Evolutionary conservation across 2,113 vertebrate species (phyloP).

Genomic region (Gasterosteus nipponicus): DNA sequence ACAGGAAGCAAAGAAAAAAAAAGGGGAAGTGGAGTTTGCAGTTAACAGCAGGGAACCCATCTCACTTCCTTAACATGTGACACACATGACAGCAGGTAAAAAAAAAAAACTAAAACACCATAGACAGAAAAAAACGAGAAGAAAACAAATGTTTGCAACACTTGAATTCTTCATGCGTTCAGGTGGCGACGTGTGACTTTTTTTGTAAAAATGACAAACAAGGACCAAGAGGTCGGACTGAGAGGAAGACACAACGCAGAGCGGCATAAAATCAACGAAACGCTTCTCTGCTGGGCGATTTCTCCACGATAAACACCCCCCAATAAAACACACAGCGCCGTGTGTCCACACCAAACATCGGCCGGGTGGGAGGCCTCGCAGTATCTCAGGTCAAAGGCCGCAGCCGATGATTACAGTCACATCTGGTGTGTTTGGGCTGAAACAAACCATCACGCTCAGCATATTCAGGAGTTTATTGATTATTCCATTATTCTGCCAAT

Average conservation of each 20-base stretch:
- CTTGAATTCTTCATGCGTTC: neutral
- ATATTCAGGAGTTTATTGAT: neutral
- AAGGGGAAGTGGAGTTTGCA: slow-evolving; percentile 31
- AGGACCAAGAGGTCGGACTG: slow-evolving; percentile 12
- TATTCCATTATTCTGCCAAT: neutral
- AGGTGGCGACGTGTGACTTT: slow-evolving; percentile 3
- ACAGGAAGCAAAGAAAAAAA: slow-evolving; percentile 14
- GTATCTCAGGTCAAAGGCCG: neutral
- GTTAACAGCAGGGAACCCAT: slow-evolving; percentile 12
- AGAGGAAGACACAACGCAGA: slow-evolving; percentile 15
- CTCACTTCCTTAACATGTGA: slow-evolving; percentile 57
- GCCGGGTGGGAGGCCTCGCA: neutral
- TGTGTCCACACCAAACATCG: slow-evolving; percentile 20
- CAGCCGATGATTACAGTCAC: neutral
- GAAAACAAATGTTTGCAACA: neutral
- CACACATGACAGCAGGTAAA: slow-evolving; percentile 51
- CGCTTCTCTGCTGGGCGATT: slow-evolving; percentile 20
- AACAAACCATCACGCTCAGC: neutral
- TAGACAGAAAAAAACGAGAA: slow-evolving; percentile 16
- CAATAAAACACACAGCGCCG: slow-evolving; percentile 41
- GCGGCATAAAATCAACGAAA: neutral
- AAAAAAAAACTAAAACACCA: slow-evolving; percentile 3
- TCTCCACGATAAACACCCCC: slow-evolving; percentile 50
- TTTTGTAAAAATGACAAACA: too few relatives aligned
- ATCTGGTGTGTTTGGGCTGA: neutral